These are phyloP conservation scores for Dascillus cervinus DNA, from an alignment of 2,888 invertebrate genomes.

Conservation along the genomic window DNA sequence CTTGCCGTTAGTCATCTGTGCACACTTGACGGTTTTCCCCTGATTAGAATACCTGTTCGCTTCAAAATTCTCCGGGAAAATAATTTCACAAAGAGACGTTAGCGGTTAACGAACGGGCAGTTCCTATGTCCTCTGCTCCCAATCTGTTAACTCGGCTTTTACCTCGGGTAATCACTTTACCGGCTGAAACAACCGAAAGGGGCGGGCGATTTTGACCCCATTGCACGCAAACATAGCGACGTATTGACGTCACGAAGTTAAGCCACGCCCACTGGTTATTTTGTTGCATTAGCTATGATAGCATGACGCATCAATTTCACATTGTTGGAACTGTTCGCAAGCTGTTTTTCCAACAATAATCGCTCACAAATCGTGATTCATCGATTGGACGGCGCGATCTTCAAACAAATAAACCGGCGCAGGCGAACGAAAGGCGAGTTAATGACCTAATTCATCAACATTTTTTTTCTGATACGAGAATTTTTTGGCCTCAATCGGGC, in stretches of 20 bases:
- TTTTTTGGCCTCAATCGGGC: conserved; percentile 5
- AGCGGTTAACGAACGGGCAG: no score
- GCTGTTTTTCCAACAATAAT: not conserved
- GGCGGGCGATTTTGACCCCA: conserved; percentile 16
- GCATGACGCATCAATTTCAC: conserved; percentile 22
- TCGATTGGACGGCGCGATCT: not conserved
- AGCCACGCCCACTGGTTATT: conserved; percentile 19
- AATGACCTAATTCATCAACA: conserved; percentile 10
- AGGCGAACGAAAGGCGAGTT: conserved; percentile 7
- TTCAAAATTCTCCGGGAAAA: conserved; percentile 6
- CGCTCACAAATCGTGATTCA: not conserved
- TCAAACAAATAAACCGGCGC: not conserved
- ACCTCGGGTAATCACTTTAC: not conserved
- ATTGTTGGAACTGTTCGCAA: conserved; percentile 16
- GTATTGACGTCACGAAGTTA: conserved; percentile 20
- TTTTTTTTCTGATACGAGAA: conserved; percentile 7
- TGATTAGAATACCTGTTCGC: conserved; percentile 13
- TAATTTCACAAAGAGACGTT: no score
- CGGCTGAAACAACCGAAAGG: conserved; percentile 7
- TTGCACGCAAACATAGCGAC: conserved; percentile 17
- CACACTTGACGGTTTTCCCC: conserved; percentile 23
- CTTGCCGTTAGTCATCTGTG: conserved; percentile 16
- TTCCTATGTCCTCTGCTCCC: no score
- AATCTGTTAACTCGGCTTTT: conserved; percentile 10
- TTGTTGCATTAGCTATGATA: conserved; percentile 21